Evolutionary conservation across 2,113 vertebrate genomes (phyloP).

Genomic region (Nothoprocta perdicaria): DNA sequence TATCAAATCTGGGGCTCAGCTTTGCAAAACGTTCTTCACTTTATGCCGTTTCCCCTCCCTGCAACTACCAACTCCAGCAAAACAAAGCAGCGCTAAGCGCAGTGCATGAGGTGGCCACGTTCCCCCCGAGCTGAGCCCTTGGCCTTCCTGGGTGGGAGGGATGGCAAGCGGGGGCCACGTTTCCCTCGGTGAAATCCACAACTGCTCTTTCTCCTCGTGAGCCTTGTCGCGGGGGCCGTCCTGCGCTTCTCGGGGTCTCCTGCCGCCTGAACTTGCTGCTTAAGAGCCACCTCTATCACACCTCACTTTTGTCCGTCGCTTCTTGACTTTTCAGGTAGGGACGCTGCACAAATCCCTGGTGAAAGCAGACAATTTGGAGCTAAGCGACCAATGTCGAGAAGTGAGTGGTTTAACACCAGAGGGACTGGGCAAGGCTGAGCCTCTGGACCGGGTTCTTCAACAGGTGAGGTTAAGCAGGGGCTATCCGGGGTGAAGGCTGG

Average conservation of each 20-base stretch:
- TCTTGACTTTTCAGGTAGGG: slow-evolving; percentile 84
- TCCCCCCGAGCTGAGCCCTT: neutral
- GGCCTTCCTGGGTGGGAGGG: slow-evolving; percentile 2
- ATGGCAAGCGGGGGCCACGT: neutral
- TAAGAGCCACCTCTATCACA: neutral
- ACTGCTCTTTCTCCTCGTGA: neutral
- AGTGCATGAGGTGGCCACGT: rapidly evolving
- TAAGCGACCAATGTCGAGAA: slow-evolving; percentile 89
- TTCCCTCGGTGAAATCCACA: slow-evolving; percentile 54
- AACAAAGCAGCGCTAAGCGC: neutral
- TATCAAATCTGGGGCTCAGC: neutral
- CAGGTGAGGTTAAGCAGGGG: slow-evolving; percentile 83
- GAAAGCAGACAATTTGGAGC: slow-evolving; percentile 89
- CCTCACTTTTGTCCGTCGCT: neutral
- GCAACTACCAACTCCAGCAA: neutral
- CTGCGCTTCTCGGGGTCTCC: neutral
- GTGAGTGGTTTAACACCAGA: slow-evolving; percentile 87
- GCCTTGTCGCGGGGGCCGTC: neutral
- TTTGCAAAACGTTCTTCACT: neutral
- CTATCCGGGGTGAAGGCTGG: neutral
- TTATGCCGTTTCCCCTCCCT: neutral
- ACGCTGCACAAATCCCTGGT: slow-evolving; percentile 90
- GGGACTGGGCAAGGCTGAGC: slow-evolving; percentile 87
- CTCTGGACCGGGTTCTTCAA: slow-evolving; percentile 89
- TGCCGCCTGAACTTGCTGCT: neutral